phyloP scores from a whole-genome alignment of 2,113 vertebrate species.

The Orientallactaga bullata region DNA sequence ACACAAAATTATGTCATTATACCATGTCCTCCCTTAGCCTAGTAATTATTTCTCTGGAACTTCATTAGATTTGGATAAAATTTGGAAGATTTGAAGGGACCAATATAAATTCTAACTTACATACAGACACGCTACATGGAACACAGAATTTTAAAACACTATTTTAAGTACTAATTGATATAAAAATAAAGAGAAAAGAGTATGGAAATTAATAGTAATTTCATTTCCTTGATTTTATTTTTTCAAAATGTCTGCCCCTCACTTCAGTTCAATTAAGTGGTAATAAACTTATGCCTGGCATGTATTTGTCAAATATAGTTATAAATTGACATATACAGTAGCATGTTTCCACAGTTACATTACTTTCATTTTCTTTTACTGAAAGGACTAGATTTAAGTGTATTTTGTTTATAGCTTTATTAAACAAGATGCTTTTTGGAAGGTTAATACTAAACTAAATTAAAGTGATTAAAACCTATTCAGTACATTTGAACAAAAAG shows the following conservation, averaged over 20 bases:
- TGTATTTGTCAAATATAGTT: constrained; percentile 30
- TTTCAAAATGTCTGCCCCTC: background rate
- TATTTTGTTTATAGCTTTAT: background rate
- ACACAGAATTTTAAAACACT: background rate
- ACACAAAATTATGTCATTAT: background rate
- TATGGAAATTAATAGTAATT: background rate
- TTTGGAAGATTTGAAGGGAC: too few species aligned
- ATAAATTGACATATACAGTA: background rate
- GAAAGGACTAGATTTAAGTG: constrained; percentile 28
- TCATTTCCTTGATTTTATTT: background rate
- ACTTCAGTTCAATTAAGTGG: background rate
- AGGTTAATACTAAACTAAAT: constrained; percentile 53
- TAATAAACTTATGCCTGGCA: background rate
- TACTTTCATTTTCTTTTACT: background rate
- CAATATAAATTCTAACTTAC: too few species aligned
- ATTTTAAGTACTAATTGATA: background rate
- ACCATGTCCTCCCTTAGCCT: too few species aligned
- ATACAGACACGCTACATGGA: background rate
- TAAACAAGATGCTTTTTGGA: background rate
- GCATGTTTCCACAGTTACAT: background rate
- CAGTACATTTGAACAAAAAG: constrained; percentile 19
- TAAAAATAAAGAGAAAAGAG: background rate
- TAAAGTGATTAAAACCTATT: constrained; percentile 38
- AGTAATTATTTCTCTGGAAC: too few species aligned
- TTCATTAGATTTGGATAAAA: too few species aligned